Evolutionary conservation across 2,113 vertebrate species (phyloP).

Genomic region (Sigmodon hispidus): DNA sequence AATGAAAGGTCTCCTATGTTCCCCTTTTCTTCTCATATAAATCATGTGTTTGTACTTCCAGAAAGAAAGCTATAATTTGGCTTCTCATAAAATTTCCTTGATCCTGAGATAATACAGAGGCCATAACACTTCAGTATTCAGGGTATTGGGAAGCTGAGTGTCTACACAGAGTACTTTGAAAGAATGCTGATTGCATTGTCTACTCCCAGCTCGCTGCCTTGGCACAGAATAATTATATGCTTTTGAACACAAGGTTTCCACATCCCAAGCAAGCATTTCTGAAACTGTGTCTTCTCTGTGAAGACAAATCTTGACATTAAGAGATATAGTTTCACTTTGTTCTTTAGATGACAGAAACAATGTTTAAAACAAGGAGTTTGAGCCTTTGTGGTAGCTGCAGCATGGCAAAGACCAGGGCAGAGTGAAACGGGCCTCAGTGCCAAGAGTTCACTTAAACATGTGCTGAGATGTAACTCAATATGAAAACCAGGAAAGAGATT

Average conservation of each 20-base stretch:
- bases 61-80: conserved; percentile 70
- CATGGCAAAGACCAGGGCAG: not conserved
- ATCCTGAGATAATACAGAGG: conserved; percentile 42
- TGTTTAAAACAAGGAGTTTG: conserved; percentile 31
- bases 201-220: conserved; percentile 45
- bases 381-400: not conserved
- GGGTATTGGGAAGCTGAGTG: conserved; percentile 58
- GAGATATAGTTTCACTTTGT: conserved; percentile 23
- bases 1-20: conserved; percentile 55
- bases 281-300: not conserved
- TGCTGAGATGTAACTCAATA: not conserved
- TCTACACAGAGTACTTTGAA: conserved; percentile 68
- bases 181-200: conserved; percentile 68
- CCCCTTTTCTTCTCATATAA: conserved; percentile 58
- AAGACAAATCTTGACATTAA: not conserved
- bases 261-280: conserved; percentile 35
- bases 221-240: conserved; percentile 70
- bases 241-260: conserved; percentile 36
- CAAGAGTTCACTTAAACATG: not conserved
- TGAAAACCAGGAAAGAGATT: not conserved
- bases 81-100: conserved; percentile 48
- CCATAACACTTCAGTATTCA: conserved; percentile 48
- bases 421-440: not conserved
- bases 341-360: conserved; percentile 32
- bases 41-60: conserved; percentile 55